These are phyloP conservation scores for Zenarchopterus dispar DNA, from an alignment of 2,797 vertebrate species.

Conservation along the genomic window DNA sequence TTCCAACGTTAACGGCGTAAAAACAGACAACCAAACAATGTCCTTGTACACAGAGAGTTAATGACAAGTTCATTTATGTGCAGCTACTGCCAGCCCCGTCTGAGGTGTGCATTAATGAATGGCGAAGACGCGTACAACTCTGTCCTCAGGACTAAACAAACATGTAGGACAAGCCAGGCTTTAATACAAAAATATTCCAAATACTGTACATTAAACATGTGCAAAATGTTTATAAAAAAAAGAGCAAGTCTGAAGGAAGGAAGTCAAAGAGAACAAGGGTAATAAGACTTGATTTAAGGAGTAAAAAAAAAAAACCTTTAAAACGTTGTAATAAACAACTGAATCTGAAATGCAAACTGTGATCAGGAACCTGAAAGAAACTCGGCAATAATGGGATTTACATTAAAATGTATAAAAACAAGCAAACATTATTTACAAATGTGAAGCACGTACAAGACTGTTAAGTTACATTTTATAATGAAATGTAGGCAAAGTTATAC, in stretches of 20 bases:
- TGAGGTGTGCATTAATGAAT: slow-evolving; percentile 2
- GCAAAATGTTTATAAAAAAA: slow-evolving; percentile 61
- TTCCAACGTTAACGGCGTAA: too few species aligned
- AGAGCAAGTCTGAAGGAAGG: slow-evolving; percentile 60
- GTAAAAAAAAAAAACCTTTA: slow-evolving; percentile 26
- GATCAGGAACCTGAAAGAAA: slow-evolving; percentile 10
- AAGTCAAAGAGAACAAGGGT: background rate
- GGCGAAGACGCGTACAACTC: background rate
- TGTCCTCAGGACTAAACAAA: slow-evolving; percentile 48
- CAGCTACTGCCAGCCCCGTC: too few species aligned
- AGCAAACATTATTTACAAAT: slow-evolving; percentile 29
- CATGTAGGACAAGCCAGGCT: slow-evolving; percentile 41
- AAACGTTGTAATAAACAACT: slow-evolving; percentile 27
- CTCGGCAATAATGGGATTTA: slow-evolving; percentile 16
- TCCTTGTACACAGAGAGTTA: too few species aligned
- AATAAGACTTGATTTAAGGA: slow-evolving; percentile 14
- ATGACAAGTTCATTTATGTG: too few species aligned
- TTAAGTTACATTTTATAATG: slow-evolving; percentile 36
- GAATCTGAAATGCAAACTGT: slow-evolving; percentile 16
- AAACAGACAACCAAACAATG: too few species aligned
- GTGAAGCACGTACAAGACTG: slow-evolving; percentile 26
- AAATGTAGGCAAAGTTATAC: slow-evolving; percentile 6
- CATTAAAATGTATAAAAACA: slow-evolving; percentile 14
- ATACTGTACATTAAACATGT: slow-evolving; percentile 75
- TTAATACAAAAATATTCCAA: slow-evolving; percentile 71